Conservation (phyloP, 2,888 invertebrate species). For the Xestobium rufovillosum region DNA sequence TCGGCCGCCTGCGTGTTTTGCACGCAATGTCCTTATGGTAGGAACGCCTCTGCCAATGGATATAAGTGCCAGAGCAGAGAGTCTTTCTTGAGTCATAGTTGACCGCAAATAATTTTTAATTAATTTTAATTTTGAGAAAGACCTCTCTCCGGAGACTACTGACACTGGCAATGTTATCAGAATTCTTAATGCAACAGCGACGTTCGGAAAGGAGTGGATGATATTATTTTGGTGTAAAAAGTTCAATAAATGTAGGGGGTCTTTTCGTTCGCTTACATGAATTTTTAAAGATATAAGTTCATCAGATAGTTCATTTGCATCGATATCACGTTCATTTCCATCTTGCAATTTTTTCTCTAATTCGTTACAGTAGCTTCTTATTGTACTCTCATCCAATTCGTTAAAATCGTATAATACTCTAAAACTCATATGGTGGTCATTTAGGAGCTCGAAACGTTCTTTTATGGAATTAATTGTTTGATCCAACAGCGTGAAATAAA, state of each 20-base stretch:
- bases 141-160: conserved; percentile 1
- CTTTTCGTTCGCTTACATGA: background rate
- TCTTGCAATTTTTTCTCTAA: background rate
- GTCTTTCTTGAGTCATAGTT: conserved; percentile 3
- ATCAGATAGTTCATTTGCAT: background rate
- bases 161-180: conserved; percentile 7
- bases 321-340: background rate
- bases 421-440: background rate
- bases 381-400: background rate
- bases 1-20: no score
- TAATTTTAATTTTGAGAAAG: background rate
- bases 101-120: no score
- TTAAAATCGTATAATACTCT: background rate
- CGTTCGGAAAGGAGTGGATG: background rate
- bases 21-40: no score
- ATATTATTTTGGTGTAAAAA: conserved; percentile 3
- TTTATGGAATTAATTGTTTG: background rate
- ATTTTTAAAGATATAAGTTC: conserved; percentile 4
- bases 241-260: conserved; percentile 1
- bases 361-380: background rate
- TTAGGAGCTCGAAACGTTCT: conserved; percentile 3
- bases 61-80: background rate
- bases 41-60: conserved; percentile 1
- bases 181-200: conserved; percentile 1
- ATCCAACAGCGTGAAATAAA: conserved; percentile 1